Evolutionary conservation across 2,797 vertebrate species (phyloP).

Genomic region (Limnodromus scolopaceus): DNA sequence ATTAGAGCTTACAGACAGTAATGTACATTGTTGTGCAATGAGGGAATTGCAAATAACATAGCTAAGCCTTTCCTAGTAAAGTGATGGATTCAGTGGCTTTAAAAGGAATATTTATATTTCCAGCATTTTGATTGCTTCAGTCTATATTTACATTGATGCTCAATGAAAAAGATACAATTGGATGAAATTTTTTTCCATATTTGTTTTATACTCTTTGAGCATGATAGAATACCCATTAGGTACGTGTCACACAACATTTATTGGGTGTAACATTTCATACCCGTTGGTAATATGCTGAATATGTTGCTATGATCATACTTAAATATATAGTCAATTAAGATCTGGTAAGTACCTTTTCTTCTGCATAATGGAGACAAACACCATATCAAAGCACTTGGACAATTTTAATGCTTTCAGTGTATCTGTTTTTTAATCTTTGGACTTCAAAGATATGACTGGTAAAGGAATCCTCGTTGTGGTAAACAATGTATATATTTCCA

Average conservation of each 20-base stretch:
- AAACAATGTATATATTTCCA: conserved; percentile 72
- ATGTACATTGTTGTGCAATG: conserved; percentile 86
- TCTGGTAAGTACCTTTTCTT: conserved; percentile 62
- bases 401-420: conserved; percentile 58
- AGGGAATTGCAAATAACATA: conserved; percentile 85
- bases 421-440: conserved; percentile 53
- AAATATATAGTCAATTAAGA: conserved; percentile 72
- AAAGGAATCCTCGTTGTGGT: conserved; percentile 60
- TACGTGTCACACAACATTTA: conserved; percentile 71
- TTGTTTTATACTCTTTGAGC: conserved; percentile 76
- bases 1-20: conserved; percentile 89
- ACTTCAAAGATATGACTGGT: conserved; percentile 62
- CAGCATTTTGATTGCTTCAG: conserved; percentile 80
- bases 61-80: conserved; percentile 80
- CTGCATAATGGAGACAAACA: conserved; percentile 53
- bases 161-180: conserved; percentile 70
- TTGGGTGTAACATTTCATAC: conserved; percentile 72
- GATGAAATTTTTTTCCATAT: conserved; percentile 70
- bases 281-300: conserved; percentile 65
- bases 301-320: conserved; percentile 62
- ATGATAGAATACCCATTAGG: conserved; percentile 70
- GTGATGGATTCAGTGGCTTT: conserved; percentile 80
- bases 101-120: conserved; percentile 82
- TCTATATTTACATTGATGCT: conserved; percentile 77
- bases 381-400: conserved; percentile 55